Evolutionary conservation across 1,140 invertebrate species (phyloP), one percentile per base, ranked within the genome.

Genomic region (Neotoxoptera formosana): DNA sequence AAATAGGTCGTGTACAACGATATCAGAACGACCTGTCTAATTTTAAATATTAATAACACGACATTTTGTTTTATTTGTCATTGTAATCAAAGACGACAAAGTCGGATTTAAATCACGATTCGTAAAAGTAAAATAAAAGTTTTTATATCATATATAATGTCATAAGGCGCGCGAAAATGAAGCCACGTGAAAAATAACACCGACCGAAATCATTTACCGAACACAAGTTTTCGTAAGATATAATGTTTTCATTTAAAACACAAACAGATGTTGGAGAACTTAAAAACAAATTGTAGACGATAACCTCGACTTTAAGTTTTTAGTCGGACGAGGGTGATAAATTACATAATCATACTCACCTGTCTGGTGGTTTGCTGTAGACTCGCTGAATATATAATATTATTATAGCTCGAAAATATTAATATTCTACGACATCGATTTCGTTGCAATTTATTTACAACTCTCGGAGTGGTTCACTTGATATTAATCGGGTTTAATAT

Each of bases 121-220:
- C 6, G 25, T 34, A 53, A n/a, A n/a, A 89, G 23, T 34, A 89
- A 89, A 51, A 48, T 51, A 87, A 87, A 87, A 87, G 86, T 87
- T 87, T 87, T 87, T 51, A 34, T 51, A 53, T 88, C 48, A n/a
- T n/a, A n/a, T n/a, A n/a, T 41, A 41, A 25, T 60, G 36, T 30
- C 53, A 36, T 34, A 45, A 53, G 21, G 89, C 6, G 30, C n/a
- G 23, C 20, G 89, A 30, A 41, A 60, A 67, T 45, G 6, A 90
- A 90, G 36, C 53, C 34, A 45, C 23, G 53, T 11, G 21, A 67
- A 90, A 90, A 88, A 34, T 34, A 76, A n/a, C 30, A 89, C 48
- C 17, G 36, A 90, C 23, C 36, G 30, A 67, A 53, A 60, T 67
- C 36, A 45, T 90, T 90, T 60, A 67, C 60, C 56, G n/a, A 45